These are phyloP conservation scores for Oikopleura albicans DNA, from an alignment of 23 tunicate genomes.

Conservation along the genomic window DNA sequence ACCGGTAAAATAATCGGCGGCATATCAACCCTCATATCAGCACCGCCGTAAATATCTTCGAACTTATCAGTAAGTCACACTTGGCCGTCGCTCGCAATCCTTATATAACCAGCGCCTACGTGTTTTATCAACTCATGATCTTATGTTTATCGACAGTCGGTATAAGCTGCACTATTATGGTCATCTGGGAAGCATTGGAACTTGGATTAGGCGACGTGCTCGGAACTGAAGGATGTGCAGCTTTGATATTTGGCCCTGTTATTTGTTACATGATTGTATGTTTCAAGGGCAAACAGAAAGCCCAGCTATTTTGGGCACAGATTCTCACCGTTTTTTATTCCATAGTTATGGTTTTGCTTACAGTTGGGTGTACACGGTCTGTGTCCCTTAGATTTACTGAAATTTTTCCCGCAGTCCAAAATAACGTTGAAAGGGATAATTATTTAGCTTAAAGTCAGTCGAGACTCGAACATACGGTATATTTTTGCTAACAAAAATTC, in stretches of 20 bases:
- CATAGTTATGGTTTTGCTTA: not conserved
- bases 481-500: no score
- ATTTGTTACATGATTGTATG: not conserved
- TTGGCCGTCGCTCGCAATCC: not conserved
- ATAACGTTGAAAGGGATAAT: no score
- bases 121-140: not conserved
- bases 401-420: no score
- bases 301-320: not conserved
- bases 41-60: not conserved
- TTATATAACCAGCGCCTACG: not conserved
- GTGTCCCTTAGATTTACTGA: not conserved
- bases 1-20: no score
- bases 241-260: not conserved
- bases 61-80: not conserved
- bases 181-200: not conserved
- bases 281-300: not conserved
- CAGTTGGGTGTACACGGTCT: not conserved
- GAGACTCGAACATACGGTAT: no score
- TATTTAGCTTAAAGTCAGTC: no score
- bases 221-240: not conserved
- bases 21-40: no score
- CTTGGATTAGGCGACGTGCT: not conserved
- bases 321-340: not conserved
- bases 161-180: not conserved
- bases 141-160: not conserved